phyloP scores from a whole-genome alignment of 2,797 vertebrate genomes.

The Scolopax rusticola region DNA sequence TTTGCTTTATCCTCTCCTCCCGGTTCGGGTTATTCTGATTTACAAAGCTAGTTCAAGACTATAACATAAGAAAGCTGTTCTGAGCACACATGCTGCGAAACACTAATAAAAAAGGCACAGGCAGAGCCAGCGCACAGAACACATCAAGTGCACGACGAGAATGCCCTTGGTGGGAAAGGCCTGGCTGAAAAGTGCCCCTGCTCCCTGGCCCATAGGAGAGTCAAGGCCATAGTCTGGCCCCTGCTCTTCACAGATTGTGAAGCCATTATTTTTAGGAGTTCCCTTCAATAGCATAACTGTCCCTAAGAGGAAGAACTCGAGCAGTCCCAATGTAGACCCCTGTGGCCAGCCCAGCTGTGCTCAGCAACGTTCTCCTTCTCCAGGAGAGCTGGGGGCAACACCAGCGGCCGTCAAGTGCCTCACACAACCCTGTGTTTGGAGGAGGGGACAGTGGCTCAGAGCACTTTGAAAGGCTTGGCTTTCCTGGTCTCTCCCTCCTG shows the following conservation, averaged over 20 bases:
- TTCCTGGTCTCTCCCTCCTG: neutral
- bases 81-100: neutral
- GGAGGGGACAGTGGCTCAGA: neutral
- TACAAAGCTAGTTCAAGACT: neutral
- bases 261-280: neutral
- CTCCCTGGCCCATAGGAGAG: neutral
- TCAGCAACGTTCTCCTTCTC: neutral
- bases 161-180: neutral
- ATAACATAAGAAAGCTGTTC: neutral
- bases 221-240: too few species aligned
- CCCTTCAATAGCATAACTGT: neutral
- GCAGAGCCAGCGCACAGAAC: neutral
- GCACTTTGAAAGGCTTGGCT: neutral
- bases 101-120: neutral
- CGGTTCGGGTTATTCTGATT: neutral
- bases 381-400: neutral
- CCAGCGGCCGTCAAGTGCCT: neutral
- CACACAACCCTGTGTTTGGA: neutral
- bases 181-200: neutral
- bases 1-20: neutral
- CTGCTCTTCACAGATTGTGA: neutral
- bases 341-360: too few species aligned
- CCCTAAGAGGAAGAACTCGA: neutral
- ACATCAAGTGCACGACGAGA: neutral
- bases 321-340: rapidly evolving